These are phyloP conservation scores for Salvelinus namaycush DNA, from an alignment of 2,113 vertebrate genomes.

Conservation along the genomic window DNA sequence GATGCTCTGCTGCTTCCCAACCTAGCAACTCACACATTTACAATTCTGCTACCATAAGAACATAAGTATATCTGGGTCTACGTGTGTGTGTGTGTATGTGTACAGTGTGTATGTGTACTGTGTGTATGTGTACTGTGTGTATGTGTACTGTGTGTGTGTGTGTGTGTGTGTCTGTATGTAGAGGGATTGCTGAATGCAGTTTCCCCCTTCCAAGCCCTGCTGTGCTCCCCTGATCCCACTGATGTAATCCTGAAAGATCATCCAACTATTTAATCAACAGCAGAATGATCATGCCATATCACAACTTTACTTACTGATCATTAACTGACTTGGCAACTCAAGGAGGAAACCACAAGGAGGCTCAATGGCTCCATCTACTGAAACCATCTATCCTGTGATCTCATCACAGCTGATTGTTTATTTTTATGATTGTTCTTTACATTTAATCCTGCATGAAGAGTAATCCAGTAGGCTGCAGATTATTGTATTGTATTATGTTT, in stretches of 20 bases:
- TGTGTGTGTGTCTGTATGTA: not conserved
- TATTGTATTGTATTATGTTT: too few relatives aligned
- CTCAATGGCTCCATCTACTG: slow-evolving; percentile 36
- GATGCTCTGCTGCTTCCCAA: not conserved
- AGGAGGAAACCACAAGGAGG: not conserved
- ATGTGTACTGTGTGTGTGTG: slow-evolving; percentile 10
- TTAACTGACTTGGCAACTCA: too few relatives aligned
- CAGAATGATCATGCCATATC: too few relatives aligned
- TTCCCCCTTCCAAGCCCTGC: too few relatives aligned
- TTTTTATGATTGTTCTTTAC: not conserved
- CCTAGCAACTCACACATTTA: not conserved
- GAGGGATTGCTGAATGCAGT: too few relatives aligned
- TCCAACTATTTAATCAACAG: too few relatives aligned
- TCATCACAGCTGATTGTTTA: not conserved
- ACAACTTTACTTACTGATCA: too few relatives aligned
- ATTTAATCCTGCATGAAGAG: too few relatives aligned
- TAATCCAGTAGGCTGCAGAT: too few relatives aligned
- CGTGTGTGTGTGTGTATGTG: not conserved
- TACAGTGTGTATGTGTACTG: too few relatives aligned
- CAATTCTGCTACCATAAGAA: not conserved
- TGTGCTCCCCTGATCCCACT: too few relatives aligned
- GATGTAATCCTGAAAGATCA: too few relatives aligned
- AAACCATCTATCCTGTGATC: not conserved
- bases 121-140: not conserved
- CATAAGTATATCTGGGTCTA: not conserved